These are phyloP conservation scores for Leptopilina myrica DNA, from an alignment of 2,888 invertebrate genomes.

Conservation along the genomic window DNA sequence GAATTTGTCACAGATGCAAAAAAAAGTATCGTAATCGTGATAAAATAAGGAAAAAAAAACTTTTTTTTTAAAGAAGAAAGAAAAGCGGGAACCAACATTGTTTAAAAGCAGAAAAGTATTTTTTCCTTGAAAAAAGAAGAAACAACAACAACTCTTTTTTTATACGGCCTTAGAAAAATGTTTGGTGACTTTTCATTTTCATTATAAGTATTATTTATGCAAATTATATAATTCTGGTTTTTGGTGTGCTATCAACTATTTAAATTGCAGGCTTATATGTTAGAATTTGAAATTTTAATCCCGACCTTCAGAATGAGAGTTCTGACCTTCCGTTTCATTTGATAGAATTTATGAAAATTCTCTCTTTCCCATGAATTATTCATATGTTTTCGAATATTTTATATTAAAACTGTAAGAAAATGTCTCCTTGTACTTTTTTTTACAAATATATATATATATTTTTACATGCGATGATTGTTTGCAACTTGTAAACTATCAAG, in stretches of 20 bases:
- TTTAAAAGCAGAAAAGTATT: too few species aligned
- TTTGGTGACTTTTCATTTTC: neutral
- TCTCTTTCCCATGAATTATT: neutral
- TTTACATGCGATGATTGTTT: too few species aligned
- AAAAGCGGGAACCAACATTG: too few species aligned
- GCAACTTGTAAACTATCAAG: too few species aligned
- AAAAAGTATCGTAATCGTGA: constrained; percentile 35
- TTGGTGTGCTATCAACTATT: constrained; percentile 6
- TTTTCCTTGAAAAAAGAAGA: too few species aligned
- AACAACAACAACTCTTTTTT: neutral
- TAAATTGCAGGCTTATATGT: constrained; percentile 5
- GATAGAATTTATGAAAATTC: neutral
- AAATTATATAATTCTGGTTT: neutral
- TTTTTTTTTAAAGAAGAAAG: too few species aligned
- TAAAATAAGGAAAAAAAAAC: too few species aligned
- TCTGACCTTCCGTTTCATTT: neutral
- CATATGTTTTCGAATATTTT: neutral
- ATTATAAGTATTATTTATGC: neutral
- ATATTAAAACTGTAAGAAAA: neutral
- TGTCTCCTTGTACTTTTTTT: neutral
- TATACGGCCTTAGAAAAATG: neutral
- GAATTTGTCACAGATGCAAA: neutral
- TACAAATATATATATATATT: too few species aligned
- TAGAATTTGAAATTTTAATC: neutral
- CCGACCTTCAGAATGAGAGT: neutral